These are phyloP conservation scores for Schizothorax lantsangensis DNA, from an alignment of 2,797 vertebrate species.

Conservation along the genomic window DNA sequence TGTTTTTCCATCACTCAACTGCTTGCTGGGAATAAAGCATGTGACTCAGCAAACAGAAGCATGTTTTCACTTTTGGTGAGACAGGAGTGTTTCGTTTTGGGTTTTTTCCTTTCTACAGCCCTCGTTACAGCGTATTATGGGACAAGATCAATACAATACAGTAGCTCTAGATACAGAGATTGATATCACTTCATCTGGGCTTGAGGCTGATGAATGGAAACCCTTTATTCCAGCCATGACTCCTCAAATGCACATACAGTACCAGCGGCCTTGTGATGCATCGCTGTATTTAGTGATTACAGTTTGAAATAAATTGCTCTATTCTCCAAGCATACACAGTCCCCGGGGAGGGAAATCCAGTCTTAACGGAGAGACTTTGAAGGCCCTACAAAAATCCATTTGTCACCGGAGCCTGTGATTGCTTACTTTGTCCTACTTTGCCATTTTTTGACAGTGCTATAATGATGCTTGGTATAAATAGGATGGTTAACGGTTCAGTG, in stretches of 20 bases:
- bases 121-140: slow-evolving; percentile 62
- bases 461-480: slow-evolving; percentile 85
- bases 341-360: slow-evolving; percentile 75
- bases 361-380: slow-evolving; percentile 75
- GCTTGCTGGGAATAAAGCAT: slow-evolving; percentile 44
- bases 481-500: slow-evolving; percentile 81
- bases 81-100: slow-evolving; percentile 52
- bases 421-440: slow-evolving; percentile 87
- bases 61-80: slow-evolving; percentile 42
- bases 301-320: slow-evolving; percentile 81
- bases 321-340: slow-evolving; percentile 77
- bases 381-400: slow-evolving; percentile 80
- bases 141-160: slow-evolving; percentile 60
- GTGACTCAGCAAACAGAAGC: slow-evolving; percentile 68
- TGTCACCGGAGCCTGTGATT: slow-evolving; percentile 78
- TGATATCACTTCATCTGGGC: slow-evolving; percentile 68
- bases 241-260: slow-evolving; percentile 63
- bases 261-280: slow-evolving; percentile 73
- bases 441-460: slow-evolving; percentile 82
- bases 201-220: slow-evolving; percentile 68
- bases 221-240: slow-evolving; percentile 62
- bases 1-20: slow-evolving; percentile 31
- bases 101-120: slow-evolving; percentile 55
- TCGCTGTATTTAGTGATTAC: slow-evolving; percentile 81
- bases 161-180: slow-evolving; percentile 65